These are phyloP conservation scores for Coturnix japonica DNA, from an alignment of 2,113 vertebrate genomes.

Conservation along the genomic window DNA sequence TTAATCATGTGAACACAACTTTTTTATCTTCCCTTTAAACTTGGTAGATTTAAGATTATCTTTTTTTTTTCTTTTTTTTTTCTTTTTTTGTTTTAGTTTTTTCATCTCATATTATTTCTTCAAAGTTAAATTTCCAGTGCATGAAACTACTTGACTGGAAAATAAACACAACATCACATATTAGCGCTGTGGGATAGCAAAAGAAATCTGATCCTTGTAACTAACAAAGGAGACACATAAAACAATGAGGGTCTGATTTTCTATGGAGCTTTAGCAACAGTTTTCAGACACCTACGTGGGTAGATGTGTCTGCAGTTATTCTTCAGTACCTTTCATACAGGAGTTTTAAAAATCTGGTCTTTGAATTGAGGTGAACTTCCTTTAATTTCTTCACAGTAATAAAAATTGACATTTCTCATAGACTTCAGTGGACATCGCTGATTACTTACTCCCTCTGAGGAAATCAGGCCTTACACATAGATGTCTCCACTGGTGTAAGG, in stretches of 20 bases:
- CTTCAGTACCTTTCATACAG: not conserved
- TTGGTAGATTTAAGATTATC: conserved; percentile 65
- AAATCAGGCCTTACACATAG: not conserved
- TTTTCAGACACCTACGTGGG: not conserved
- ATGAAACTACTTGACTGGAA: conserved; percentile 56
- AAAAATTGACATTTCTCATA: not conserved
- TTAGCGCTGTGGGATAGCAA: not conserved
- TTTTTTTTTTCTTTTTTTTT: not conserved
- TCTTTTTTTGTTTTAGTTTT: not conserved
- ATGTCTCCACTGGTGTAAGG: not conserved
- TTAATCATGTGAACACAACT: conserved; percentile 73
- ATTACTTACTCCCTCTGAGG: not conserved
- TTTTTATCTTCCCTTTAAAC: conserved; percentile 62
- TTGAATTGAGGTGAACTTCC: not conserved
- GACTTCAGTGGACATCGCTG: not conserved
- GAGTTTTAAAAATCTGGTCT: not conserved
- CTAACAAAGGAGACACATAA: not conserved
- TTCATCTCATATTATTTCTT: conserved; percentile 40
- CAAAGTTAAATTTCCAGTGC: conserved; percentile 60
- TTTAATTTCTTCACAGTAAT: conserved; percentile 35
- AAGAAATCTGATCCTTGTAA: conserved; percentile 5
- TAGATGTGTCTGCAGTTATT: not conserved
- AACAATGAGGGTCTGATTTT: conserved; percentile 1
- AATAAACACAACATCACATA: conserved; percentile 15
- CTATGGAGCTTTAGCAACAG: not conserved